A percentile compares a stretch with the other conserved stretches of the same genome.
Conservation (phyloP, 2,113 vertebrate genomes). For the Rhadina sibilatrix region DNA sequence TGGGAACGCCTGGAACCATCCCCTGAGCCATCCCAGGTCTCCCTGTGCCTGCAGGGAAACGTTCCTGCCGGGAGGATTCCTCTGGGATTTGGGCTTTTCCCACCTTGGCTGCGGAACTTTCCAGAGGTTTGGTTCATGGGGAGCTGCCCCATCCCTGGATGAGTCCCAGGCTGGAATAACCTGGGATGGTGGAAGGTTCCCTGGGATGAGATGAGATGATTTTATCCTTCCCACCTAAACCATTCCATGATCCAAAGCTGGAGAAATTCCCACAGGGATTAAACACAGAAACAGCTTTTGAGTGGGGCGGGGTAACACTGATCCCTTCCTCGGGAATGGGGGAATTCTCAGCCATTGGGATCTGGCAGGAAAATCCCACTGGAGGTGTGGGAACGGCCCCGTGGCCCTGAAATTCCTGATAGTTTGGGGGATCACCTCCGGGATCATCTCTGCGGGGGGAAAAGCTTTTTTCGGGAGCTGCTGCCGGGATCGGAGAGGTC, state of each 20-base stretch:
- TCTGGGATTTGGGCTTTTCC: background rate
- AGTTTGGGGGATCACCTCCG: background rate
- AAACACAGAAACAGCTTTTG: fast-evolving
- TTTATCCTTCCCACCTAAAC: background rate
- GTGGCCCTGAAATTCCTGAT: fast-evolving
- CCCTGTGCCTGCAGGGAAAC: background rate
- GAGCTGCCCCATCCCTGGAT: background rate
- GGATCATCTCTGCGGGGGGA: background rate
- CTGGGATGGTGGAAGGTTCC: fast-evolving
- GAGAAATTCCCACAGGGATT: background rate
- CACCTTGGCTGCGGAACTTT: background rate
- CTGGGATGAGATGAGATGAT: background rate
- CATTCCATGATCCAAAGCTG: background rate
- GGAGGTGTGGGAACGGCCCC: background rate
- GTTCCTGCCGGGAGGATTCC: fast-evolving
- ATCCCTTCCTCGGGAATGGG: background rate
- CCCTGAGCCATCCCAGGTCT: background rate
- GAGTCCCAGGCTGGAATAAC: background rate
- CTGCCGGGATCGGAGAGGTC: background rate
- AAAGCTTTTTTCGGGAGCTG: background rate
- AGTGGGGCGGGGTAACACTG: fast-evolving
- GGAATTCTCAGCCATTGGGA: no score
- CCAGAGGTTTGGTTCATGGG: fast-evolving
- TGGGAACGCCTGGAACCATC: background rate
- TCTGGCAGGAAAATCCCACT: background rate